phyloP scores from a whole-genome alignment of 2,888 invertebrate genomes.

The Hyposoter dolosus region DNA sequence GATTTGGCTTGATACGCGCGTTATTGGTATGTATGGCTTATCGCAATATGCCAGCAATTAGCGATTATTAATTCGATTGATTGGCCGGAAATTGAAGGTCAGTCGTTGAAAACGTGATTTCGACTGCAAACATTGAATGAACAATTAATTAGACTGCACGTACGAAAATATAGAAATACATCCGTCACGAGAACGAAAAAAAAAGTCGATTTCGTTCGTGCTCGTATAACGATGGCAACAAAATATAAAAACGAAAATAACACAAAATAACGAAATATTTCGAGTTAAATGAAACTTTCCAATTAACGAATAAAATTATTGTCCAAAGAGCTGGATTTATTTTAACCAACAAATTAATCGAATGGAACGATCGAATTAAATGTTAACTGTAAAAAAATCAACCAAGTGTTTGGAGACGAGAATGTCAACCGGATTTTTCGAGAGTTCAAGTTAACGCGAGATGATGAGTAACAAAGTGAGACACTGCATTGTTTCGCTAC shows the following conservation, averaged over 20 bases:
- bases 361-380: no score
- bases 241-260: no score
- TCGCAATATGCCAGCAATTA: background rate
- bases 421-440: background rate
- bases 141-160: background rate
- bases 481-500: background rate
- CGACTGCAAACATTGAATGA: background rate
- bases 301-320: no score
- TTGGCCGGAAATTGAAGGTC: background rate
- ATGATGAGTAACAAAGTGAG: background rate
- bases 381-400: background rate
- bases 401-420: background rate
- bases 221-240: background rate
- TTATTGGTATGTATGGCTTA: constrained; percentile 13
- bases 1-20: background rate
- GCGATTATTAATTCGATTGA: constrained; percentile 31
- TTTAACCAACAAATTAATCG: no score
- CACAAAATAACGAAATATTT: no score
- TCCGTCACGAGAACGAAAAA: background rate
- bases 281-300: no score
- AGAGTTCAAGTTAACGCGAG: background rate
- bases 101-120: background rate
- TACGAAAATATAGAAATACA: background rate
- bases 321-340: no score
- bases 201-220: background rate